Evolutionary conservation across 2,888 invertebrate genomes (phyloP).

Genomic region (Scelioninae gen. 2): DNA sequence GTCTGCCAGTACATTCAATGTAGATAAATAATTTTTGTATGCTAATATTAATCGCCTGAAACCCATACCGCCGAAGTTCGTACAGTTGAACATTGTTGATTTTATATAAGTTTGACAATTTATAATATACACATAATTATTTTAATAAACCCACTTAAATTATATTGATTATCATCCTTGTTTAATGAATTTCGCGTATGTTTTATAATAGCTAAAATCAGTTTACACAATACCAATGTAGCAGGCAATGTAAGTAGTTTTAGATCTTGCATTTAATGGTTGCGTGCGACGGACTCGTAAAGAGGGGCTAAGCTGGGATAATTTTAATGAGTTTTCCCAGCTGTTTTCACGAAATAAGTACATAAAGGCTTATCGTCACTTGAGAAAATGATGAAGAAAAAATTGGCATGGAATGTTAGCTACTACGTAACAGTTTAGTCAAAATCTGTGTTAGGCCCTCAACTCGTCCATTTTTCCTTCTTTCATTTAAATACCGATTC

Average conservation of each 20-base stretch:
- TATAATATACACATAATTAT: not conserved
- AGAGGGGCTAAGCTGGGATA: conserved; percentile 13
- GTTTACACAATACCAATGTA: conserved; percentile 29
- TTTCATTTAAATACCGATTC: conserved; percentile 13
- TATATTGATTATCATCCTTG: conserved; percentile 17
- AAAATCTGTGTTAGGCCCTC: conserved; percentile 47
- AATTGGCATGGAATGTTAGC: conserved; percentile 31
- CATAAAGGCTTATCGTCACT: conserved; percentile 19
- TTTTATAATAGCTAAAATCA: conserved; percentile 43
- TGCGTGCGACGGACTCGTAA: conserved; percentile 42
- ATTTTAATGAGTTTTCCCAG: conserved; percentile 32
- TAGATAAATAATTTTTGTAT: conserved; percentile 30
- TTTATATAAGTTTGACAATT: conserved; percentile 5
- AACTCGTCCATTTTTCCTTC: too few relatives aligned
- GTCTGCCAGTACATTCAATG: conserved; percentile 25
- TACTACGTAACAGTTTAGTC: conserved; percentile 32
- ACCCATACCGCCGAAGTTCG: conserved; percentile 23
- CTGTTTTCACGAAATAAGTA: conserved; percentile 38
- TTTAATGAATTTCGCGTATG: conserved; percentile 41
- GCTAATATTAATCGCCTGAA: conserved; percentile 7
- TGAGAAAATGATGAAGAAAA: conserved; percentile 18
- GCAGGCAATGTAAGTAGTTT: conserved; percentile 44
- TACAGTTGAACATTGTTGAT: conserved; percentile 20
- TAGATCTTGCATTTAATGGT: conserved; percentile 53
- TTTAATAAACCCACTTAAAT: conserved; percentile 7